Evolutionary conservation across 1,140 invertebrate genomes (phyloP).

Genomic region (Macrobrachium rosenbergii): DNA sequence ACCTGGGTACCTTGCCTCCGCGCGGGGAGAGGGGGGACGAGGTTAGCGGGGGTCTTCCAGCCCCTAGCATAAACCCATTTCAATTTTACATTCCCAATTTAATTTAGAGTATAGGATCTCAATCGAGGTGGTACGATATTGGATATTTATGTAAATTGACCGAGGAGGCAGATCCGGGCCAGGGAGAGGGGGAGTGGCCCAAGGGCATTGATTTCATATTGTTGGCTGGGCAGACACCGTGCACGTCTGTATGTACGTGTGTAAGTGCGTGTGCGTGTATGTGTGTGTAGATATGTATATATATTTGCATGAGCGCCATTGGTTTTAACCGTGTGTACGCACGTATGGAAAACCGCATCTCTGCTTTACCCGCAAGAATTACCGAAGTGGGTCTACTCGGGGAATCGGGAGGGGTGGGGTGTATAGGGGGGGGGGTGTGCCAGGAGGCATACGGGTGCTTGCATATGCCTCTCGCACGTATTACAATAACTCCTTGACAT

Average conservation of each 20-base stretch:
- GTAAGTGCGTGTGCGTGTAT: too few species aligned
- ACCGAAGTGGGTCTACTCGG: too few species aligned
- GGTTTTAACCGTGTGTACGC: not conserved
- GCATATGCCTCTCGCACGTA: too few species aligned
- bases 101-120: slow-evolving; percentile 64
- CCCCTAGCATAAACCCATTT: slow-evolving; percentile 59
- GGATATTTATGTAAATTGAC: slow-evolving; percentile 63
- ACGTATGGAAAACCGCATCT: not conserved
- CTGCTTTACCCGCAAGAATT: too few species aligned
- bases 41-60: not conserved
- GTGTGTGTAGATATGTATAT: too few species aligned
- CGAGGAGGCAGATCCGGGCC: slow-evolving; percentile 23
- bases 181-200: not conserved
- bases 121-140: slow-evolving; percentile 59
- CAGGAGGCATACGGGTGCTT: too few species aligned
- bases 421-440: too few species aligned
- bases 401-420: too few species aligned
- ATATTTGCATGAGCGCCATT: not conserved
- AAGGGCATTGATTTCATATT: slow-evolving; percentile 53
- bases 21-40: too few species aligned
- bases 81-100: slow-evolving; percentile 64
- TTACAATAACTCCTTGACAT: too few species aligned
- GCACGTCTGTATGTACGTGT: not conserved
- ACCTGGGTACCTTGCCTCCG: not conserved
- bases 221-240: slow-evolving; percentile 22